Evolutionary conservation across 2,888 invertebrate genomes (phyloP).

Genomic region (Brachynemurus nebulosus): DNA sequence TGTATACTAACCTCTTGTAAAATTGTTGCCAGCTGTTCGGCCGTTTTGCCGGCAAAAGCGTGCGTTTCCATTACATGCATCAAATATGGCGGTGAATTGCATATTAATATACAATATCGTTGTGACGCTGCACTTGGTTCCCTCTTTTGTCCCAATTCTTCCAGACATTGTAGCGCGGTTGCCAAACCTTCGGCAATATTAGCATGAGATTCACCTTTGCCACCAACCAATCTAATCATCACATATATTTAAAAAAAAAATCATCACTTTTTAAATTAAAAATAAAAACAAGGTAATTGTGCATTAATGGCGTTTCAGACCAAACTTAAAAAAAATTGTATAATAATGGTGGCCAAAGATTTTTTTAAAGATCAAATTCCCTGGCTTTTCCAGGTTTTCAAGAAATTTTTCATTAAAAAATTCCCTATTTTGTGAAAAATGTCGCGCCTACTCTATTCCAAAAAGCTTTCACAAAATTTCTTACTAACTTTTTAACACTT

Average conservation of each 20-base stretch:
- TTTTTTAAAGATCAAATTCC: no score
- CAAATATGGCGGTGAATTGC: constrained; percentile 86
- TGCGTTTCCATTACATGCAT: constrained; percentile 65
- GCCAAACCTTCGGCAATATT: constrained; percentile 84
- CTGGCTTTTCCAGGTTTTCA: no score
- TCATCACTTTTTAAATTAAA: no score
- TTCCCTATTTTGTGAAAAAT: no score
- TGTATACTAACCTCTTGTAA: constrained; percentile 60
- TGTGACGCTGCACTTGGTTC: constrained; percentile 40
- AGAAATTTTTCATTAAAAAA: no score
- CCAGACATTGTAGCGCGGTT: constrained; percentile 75
- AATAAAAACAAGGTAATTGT: no score
- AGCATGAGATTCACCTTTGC: constrained; percentile 78
- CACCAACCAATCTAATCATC: constrained; percentile 69
- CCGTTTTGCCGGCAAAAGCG: constrained; percentile 56
- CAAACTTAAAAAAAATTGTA: no score
- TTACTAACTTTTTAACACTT: no score
- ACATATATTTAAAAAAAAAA: neutral
- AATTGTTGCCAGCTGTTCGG: constrained; percentile 70
- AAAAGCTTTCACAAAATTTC: no score
- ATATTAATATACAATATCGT: constrained; percentile 69
- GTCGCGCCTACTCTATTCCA: no score
- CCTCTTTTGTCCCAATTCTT: constrained; percentile 57
- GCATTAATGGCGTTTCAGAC: no score
- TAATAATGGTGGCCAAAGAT: no score